Evolutionary conservation across 1,140 invertebrate genomes (phyloP), one percentile per base, ranked within the genome.

Genomic region (Acromyrmex charruanus): DNA sequence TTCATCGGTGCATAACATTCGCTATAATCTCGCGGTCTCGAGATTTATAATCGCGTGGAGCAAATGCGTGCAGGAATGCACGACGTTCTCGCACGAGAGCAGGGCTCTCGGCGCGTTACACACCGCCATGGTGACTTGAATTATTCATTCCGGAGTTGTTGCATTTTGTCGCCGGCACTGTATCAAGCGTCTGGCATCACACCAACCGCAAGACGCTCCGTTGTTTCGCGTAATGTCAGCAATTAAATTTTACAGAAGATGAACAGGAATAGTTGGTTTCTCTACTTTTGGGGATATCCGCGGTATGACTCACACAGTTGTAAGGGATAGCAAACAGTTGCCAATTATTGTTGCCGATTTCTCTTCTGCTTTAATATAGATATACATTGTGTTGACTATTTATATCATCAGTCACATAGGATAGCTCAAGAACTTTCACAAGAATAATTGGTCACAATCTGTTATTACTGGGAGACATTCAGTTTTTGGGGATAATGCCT

Each of bases 51-150:
- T 94, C 94, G 91, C 91, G 87, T 90, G 92, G 88, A 86, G 93
- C 85, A 91, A 94, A 94, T 93, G 94, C 94, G 92, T 93, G 92
- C 93, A 94, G 92, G 94, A 95, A 95, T 95, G 94, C 91, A 81
- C 89, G 93, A 92, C 88, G 93, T 92, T 94, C 87, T 88, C 66
- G 89, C 68, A 85, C 91, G 77, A 91, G 68, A 93, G 80, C 58
- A 51, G 89, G 90, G 91, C 89, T 87, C 89, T 91, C 81, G 84
- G 91, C 77, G 90, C 82, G 63, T 74, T 69, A 89, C 88, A 59
- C 86, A 88, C 77, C 87, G 91, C 92, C 92, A 81, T 65, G 80
- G 94, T 86, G 85, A 85, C 93, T 94, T 95, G 93, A 95, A 95
- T 95, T 93, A 95, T 95, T 95, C 94, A 95, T 95, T 91, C 88